Conservation (phyloP, 53 echinoderm and acorn worm genomes). For the Echinometra lucunter region DNA sequence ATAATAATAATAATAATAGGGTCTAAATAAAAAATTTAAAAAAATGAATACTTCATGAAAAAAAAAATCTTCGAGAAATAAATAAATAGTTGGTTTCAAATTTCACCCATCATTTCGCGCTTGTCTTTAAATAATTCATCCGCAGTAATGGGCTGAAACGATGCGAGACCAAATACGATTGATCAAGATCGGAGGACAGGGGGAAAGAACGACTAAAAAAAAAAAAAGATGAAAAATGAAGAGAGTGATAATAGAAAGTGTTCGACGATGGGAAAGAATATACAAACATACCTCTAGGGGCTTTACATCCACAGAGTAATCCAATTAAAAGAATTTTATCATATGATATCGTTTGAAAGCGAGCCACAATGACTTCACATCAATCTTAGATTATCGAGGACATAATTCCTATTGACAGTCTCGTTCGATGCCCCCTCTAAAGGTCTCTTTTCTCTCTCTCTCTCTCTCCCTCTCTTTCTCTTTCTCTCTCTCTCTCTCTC, state of each 20-base stretch:
- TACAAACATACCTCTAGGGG: constrained; percentile 20
- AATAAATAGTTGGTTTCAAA: background rate
- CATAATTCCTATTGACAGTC: constrained; percentile 62
- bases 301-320: constrained; percentile 24
- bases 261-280: constrained; percentile 7
- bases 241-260: constrained; percentile 12
- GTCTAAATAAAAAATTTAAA: too few relatives aligned
- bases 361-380: constrained; percentile 78
- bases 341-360: constrained; percentile 52
- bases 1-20: too few relatives aligned
- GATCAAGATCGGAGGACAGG: background rate
- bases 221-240: background rate
- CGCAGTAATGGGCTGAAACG: background rate
- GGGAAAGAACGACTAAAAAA: background rate
- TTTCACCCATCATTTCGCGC: background rate
- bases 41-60: too few relatives aligned
- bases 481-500: background rate
- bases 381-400: constrained; percentile 80
- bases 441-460: background rate
- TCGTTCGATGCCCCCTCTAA: background rate
- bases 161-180: background rate
- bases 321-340: constrained; percentile 59
- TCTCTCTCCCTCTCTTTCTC: constrained; percentile 11
- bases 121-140: background rate
- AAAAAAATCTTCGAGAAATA: background rate